These are phyloP conservation scores for Paramisgurnus dabryanus DNA, from an alignment of 2,113 vertebrate genomes.

Conservation along the genomic window DNA sequence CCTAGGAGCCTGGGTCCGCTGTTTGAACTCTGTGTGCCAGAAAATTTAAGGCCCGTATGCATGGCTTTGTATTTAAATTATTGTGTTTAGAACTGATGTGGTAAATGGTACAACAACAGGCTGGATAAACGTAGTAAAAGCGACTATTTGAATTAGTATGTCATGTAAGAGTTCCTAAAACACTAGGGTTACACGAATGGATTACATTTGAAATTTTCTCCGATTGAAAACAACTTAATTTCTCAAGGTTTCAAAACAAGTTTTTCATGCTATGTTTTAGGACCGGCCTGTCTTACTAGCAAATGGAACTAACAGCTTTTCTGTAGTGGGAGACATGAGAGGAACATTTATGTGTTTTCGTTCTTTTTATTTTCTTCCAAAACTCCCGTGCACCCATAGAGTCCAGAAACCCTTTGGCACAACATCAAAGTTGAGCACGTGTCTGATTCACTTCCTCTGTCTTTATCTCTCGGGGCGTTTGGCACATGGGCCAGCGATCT, in stretches of 20 bases:
- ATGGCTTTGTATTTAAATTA: constrained; percentile 51
- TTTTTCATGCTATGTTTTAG: constrained; percentile 5
- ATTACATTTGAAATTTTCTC: not conserved
- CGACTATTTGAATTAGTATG: not conserved
- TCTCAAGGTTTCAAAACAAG: not conserved
- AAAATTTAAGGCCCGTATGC: constrained; percentile 63
- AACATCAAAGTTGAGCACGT: constrained; percentile 64
- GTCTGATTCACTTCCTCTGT: constrained; percentile 68
- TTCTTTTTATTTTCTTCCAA: constrained; percentile 49
- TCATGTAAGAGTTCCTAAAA: constrained; percentile 5
- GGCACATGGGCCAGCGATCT: not conserved
- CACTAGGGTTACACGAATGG: not conserved
- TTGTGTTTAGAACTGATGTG: not conserved
- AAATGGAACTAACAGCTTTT: constrained; percentile 54
- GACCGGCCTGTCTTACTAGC: constrained; percentile 48
- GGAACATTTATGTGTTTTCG: constrained; percentile 58
- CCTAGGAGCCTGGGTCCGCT: constrained; percentile 52
- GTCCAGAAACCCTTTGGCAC: constrained; percentile 65
- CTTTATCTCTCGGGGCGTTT: constrained; percentile 21
- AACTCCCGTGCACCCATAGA: constrained; percentile 51
- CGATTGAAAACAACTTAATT: not conserved
- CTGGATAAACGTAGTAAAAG: constrained; percentile 19
- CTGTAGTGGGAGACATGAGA: constrained; percentile 51
- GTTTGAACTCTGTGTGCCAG: constrained; percentile 61
- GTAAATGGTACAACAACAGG: constrained; percentile 24